A percentile compares a stretch with the other conserved stretches of the same genome.
Evolutionary conservation across 35 echinoderm and acorn worm genomes (phyloP).

Genomic region (Holothuria glaberrima): DNA sequence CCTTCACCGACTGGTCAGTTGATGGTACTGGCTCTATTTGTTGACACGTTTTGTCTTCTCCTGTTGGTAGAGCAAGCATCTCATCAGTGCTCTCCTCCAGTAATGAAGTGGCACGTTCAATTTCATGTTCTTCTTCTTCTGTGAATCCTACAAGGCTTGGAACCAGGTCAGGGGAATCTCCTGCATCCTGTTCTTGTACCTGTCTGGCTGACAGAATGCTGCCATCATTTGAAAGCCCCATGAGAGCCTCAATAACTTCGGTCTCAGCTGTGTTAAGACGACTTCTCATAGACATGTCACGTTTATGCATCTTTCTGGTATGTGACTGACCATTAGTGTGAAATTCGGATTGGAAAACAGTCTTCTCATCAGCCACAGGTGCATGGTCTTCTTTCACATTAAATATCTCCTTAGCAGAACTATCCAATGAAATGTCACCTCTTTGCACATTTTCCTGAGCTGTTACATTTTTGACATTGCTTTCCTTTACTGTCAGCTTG

Average conservation of each 20-base stretch:
- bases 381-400: not conserved
- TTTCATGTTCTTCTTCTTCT: too few species aligned
- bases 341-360: not conserved
- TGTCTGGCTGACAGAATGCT: not conserved
- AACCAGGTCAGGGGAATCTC: too few species aligned
- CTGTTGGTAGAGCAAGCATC: not conserved
- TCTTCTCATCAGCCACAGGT: not conserved
- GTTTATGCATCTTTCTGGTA: not conserved
- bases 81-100: too few species aligned
- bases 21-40: too few species aligned
- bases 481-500: too few species aligned
- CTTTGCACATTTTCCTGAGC: not conserved
- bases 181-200: too few species aligned
- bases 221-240: slow-evolving; percentile 2
- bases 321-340: not conserved
- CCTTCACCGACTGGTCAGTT: too few species aligned
- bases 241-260: slow-evolving; percentile 44
- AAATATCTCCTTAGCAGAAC: not conserved
- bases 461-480: too few species aligned
- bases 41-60: not conserved
- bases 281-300: not conserved
- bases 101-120: too few species aligned
- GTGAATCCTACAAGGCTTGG: too few species aligned
- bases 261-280: slow-evolving; percentile 39
- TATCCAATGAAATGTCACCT: not conserved